These are phyloP conservation scores for Drosophila teissieri DNA, from an alignment of 1,140 invertebrate species.

Conservation along the genomic window DNA sequence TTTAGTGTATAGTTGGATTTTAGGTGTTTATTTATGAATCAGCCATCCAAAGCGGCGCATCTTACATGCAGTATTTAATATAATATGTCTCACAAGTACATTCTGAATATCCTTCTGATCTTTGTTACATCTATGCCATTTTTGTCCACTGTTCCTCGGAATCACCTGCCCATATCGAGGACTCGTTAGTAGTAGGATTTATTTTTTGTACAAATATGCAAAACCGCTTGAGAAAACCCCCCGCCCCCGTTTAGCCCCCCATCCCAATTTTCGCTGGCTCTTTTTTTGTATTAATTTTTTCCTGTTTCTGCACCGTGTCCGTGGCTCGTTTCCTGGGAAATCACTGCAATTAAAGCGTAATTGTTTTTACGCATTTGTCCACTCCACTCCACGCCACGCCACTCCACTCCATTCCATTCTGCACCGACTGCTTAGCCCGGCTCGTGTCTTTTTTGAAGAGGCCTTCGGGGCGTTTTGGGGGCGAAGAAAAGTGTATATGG, in stretches of 20 bases:
- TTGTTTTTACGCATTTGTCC: conserved; percentile 77
- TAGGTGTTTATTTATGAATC: no score
- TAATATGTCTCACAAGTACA: no score
- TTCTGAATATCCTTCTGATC: no score
- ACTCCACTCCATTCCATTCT: neutral
- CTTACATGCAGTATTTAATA: no score
- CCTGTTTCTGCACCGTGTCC: neutral
- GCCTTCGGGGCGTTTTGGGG: no score
- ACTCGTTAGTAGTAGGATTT: conserved; percentile 13
- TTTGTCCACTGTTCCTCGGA: neutral
- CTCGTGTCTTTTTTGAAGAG: conserved; percentile 66
- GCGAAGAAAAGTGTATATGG: neutral
- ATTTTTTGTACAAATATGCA: conserved; percentile 15
- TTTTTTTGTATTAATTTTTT: neutral
- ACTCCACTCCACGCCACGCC: conserved; percentile 13
- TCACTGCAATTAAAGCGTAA: conserved; percentile 80
- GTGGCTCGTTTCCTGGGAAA: conserved; percentile 54
- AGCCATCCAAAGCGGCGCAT: no score
- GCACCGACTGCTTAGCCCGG: conserved; percentile 54
- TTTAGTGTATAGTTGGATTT: no score
- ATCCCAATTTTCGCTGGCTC: conserved; percentile 39
- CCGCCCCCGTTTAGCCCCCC: conserved; percentile 15
- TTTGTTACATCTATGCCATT: neutral
- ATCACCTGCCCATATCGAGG: conserved; percentile 1
- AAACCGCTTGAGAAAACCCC: conserved; percentile 3